phyloP scores from a whole-genome alignment of 2,888 invertebrate genomes.

The Hypena proboscidalis region DNA sequence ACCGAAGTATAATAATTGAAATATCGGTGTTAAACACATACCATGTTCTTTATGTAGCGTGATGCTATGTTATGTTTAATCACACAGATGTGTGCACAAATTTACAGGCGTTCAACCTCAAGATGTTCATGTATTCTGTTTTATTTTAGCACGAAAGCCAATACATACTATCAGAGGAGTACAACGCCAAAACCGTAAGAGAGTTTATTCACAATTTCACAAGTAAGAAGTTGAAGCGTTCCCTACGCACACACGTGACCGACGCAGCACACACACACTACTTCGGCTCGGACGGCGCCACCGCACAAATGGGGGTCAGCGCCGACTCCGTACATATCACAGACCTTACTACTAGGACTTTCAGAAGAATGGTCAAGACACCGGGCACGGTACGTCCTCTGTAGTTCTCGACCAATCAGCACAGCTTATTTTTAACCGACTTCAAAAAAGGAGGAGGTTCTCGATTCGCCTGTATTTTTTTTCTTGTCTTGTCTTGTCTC shows the following conservation, averaged over 20 bases:
- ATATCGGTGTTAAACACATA: too few species aligned
- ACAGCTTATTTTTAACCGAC: too few species aligned
- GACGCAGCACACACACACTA: constrained; percentile 74
- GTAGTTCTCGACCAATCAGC: too few species aligned
- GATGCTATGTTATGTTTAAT: too few species aligned
- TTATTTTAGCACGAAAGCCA: constrained; percentile 88
- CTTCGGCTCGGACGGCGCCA: constrained; percentile 59
- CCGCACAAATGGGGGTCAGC: constrained; percentile 42
- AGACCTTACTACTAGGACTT: constrained; percentile 88
- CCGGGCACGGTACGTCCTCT: constrained; percentile 87
- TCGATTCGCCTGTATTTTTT: too few species aligned
- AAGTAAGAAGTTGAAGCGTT: constrained; percentile 62
- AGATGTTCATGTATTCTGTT: constrained; percentile 23
- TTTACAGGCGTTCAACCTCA: too few species aligned
- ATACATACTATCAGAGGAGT: constrained; percentile 84
- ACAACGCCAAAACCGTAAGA: constrained; percentile 77
- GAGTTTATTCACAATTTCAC: constrained; percentile 85
- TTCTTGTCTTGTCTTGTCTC: too few species aligned
- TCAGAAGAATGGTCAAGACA: constrained; percentile 86
- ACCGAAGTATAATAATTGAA: too few species aligned
- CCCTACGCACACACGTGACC: constrained; percentile 67
- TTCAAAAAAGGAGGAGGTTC: too few species aligned
- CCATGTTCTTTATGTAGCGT: too few species aligned
- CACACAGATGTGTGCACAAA: too few species aligned
- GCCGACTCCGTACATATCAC: constrained; percentile 78